Percentiles rank a stretch among this genome's conserved stretches.
Evolutionary conservation across 1,140 invertebrate genomes (phyloP).

Genomic region (Laodelphax striatellus): DNA sequence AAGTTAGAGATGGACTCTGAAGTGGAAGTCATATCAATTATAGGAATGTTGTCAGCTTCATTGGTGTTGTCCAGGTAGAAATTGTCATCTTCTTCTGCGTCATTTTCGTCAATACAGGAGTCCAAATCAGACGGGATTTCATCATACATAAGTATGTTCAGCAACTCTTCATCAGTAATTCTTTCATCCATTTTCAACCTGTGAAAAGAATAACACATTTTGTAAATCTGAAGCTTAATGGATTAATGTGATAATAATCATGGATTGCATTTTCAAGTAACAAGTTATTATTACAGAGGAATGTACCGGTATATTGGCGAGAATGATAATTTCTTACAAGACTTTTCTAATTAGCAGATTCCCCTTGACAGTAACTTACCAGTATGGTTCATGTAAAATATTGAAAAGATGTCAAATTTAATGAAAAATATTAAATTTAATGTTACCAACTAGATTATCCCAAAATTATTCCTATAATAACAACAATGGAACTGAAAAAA

Average conservation of each 20-base stretch:
- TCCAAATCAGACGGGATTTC: background rate
- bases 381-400: too few relatives aligned
- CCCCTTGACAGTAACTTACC: background rate
- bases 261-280: background rate
- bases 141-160: background rate
- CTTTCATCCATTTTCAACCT: conserved; percentile 4
- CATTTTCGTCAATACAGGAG: background rate
- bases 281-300: background rate
- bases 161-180: conserved; percentile 5
- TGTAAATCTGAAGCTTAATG: background rate
- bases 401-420: too few relatives aligned
- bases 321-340: background rate
- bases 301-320: background rate
- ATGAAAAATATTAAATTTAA: too few relatives aligned
- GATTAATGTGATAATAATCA: background rate
- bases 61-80: background rate
- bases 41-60: background rate
- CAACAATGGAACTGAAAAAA: background rate
- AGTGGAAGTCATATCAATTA: too few relatives aligned
- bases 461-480: too few relatives aligned
- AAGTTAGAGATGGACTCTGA: too few relatives aligned
- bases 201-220: background rate
- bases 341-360: background rate
- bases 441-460: too few relatives aligned
- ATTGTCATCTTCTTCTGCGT: background rate